Conservation (phyloP, 2,888 invertebrate species). For the Pristionchus fissidentatus region DNA sequence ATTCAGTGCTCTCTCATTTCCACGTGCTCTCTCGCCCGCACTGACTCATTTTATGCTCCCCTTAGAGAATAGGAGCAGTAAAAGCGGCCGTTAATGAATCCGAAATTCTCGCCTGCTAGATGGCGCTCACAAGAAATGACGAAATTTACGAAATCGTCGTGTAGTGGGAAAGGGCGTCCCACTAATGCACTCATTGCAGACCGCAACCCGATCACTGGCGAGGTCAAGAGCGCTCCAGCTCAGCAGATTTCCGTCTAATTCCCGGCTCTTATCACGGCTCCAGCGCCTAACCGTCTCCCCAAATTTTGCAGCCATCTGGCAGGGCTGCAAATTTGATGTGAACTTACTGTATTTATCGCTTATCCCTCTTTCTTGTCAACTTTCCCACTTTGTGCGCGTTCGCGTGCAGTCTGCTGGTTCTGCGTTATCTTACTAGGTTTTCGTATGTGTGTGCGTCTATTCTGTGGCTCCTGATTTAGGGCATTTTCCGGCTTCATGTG, state of each 20-base stretch:
- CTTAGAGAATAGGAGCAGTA: neutral
- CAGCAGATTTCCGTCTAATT: conserved; percentile 64
- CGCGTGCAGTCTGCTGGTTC: conserved; percentile 2
- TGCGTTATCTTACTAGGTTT: neutral
- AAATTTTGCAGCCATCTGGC: neutral
- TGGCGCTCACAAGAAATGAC: neutral
- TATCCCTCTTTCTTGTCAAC: neutral
- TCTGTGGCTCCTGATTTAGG: neutral
- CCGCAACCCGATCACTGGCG: conserved; percentile 74
- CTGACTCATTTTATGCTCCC: neutral
- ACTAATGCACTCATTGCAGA: conserved; percentile 59
- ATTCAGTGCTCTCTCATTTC: too few relatives aligned
- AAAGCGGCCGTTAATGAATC: neutral
- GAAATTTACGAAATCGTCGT: neutral
- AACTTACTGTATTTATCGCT: conserved; percentile 37
- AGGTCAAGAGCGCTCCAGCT: conserved; percentile 66
- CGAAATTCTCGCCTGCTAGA: neutral
- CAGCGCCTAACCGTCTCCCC: neutral
- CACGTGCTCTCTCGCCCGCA: neutral
- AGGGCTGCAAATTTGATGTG: neutral
- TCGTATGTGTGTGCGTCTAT: conserved; percentile 17
- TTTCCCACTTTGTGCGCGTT: neutral
- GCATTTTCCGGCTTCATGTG: conserved; percentile 21
- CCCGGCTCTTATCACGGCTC: conserved; percentile 9
- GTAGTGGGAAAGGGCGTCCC: neutral